Conservation (phyloP, 2,888 invertebrate genomes). For the Brassicogethes aeneus region DNA sequence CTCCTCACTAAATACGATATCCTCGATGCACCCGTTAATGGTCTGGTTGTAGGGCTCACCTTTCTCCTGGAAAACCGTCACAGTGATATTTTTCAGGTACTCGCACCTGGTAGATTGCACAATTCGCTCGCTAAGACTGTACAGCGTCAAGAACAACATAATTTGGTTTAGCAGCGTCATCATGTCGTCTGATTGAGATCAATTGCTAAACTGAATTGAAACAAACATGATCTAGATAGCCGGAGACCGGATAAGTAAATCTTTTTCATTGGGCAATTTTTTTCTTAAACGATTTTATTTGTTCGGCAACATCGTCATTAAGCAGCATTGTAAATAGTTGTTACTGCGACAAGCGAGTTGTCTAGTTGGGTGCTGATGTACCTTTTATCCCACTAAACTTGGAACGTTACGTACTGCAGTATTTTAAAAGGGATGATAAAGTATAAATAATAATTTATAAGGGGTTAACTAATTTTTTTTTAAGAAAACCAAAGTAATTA, state of each 20-base stretch:
- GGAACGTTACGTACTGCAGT: too few relatives aligned
- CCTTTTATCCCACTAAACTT: too few relatives aligned
- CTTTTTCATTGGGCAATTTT: background rate
- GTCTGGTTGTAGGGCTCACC: conserved; percentile 1
- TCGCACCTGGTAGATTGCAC: background rate
- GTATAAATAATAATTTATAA: too few relatives aligned
- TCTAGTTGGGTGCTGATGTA: too few relatives aligned
- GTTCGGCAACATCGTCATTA: too few relatives aligned
- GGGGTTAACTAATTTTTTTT: too few relatives aligned
- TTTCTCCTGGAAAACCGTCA: conserved; percentile 1
- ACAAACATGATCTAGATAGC: background rate
- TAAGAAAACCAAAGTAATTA: too few relatives aligned
- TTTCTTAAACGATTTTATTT: background rate
- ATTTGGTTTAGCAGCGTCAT: background rate
- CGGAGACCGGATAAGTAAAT: conserved; percentile 1
- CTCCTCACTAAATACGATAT: background rate
- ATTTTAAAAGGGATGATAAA: too few relatives aligned
- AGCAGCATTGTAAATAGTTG: too few relatives aligned
- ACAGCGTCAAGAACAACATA: background rate
- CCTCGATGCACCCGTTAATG: conserved; percentile 2
- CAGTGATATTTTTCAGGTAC: background rate
- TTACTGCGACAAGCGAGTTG: too few relatives aligned
- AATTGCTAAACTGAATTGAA: background rate
- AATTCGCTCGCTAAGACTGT: background rate
- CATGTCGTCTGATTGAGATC: background rate